Conservation (phyloP, 2,888 invertebrate genomes). For the Leptopterna dolabrata region DNA sequence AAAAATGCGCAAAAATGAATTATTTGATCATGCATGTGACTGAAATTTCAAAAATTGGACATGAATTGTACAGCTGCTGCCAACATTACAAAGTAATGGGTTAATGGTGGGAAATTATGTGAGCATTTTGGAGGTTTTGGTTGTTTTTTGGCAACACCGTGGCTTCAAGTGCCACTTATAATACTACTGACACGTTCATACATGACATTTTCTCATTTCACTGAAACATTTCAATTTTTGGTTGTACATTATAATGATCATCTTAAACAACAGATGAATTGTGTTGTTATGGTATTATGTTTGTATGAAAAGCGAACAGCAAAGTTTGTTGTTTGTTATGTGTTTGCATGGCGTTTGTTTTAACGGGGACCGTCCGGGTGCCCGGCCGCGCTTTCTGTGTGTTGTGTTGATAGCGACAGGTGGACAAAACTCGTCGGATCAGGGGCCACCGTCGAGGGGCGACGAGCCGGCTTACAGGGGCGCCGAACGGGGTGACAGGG, state of each 20-base stretch:
- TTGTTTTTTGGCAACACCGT: too few relatives aligned
- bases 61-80: too few relatives aligned
- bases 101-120: too few relatives aligned
- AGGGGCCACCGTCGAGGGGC: constrained; percentile 26
- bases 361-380: constrained; percentile 4
- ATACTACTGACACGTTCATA: neutral
- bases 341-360: constrained; percentile 12
- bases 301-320: neutral
- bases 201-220: neutral
- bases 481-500: neutral
- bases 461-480: neutral
- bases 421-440: constrained; percentile 45
- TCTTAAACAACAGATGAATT: neutral
- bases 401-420: constrained; percentile 24
- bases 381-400: constrained; percentile 14
- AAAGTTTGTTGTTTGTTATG: neutral
- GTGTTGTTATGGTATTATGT: neutral
- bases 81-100: too few relatives aligned
- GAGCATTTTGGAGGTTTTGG: too few relatives aligned
- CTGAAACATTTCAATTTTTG: neutral
- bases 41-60: too few relatives aligned
- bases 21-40: too few relatives aligned
- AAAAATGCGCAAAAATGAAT: too few relatives aligned
- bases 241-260: neutral
- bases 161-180: too few relatives aligned